A percentile compares a stretch with the other conserved stretches of the same genome.
These are phyloP conservation scores for Sylvilagus floridanus DNA, from an alignment of 2,797 vertebrate genomes.

Conservation along the genomic window DNA sequence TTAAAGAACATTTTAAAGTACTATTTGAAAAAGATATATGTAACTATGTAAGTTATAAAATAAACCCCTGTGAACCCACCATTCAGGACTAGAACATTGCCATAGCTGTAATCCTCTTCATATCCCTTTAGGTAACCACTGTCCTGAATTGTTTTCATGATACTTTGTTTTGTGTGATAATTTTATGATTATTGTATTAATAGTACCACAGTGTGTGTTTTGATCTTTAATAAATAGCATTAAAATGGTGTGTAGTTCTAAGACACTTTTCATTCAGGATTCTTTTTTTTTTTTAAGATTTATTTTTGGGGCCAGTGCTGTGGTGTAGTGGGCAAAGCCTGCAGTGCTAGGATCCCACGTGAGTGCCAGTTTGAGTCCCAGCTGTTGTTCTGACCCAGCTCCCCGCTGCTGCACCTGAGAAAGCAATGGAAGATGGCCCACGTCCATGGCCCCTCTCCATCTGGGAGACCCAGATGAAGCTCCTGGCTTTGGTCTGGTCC, in stretches of 20 bases:
- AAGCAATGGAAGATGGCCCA: no score
- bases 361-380: no score
- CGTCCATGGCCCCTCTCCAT: no score
- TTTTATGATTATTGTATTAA: not conserved
- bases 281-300: not conserved
- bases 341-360: no score
- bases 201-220: not conserved
- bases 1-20: constrained; percentile 24
- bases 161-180: constrained; percentile 45
- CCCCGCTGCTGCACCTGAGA: no score
- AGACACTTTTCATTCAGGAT: constrained; percentile 12
- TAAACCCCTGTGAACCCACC: not conserved
- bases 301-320: no score
- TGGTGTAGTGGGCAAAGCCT: no score
- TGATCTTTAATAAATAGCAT: not conserved
- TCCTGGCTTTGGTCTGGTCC: no score
- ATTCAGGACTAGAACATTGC: not conserved
- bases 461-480: no score
- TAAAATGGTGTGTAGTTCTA: not conserved
- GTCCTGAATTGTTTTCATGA: constrained; percentile 33
- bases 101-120: not conserved
- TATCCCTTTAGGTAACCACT: not conserved
- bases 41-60: not conserved
- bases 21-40: not conserved
- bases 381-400: no score